Base-by-base conservation (phyloP, 2,113 vertebrate genomes). In the Triplophysa rosa region DNA sequence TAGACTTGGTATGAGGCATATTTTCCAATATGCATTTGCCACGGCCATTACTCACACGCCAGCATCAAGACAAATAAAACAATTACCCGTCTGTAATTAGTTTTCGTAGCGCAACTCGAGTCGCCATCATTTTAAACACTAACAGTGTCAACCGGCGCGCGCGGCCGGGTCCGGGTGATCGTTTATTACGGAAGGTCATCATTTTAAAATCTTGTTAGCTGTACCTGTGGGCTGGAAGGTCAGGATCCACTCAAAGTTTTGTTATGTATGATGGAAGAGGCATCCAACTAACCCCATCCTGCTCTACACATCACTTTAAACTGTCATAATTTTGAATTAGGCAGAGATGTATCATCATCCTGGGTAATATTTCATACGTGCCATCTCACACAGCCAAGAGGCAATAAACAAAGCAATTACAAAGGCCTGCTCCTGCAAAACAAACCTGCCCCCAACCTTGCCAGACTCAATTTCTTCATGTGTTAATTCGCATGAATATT, bases 331-430 rank as follows among this genome's bases (percentile, higher is more conserved):
- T 86, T 85, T 89, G 87, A 85, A 91, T 86, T 88, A 91, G 87
- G 90, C 82, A 83, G 85, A 91, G 90, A 92, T 86, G 82, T 86
- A 91, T 93, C 90, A 88, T 84, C 86, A 86, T 82, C 86, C 87
- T 52, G 82, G 85, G 90, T 91, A 91, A 93, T 91, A 87, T 88
- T 91, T 92, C 88, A 91, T 90, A 89, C 86, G 87, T 87, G 86
- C 89, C 86, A 78, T 88, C 87, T 86, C 89, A 89, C 78, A 82
- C 82, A 77, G 88, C 89, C 89, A 87, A 42, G 4, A 85, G 91
- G 89, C 88, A 89, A 90, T 87, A 87, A 91, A 89, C 89, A 82
- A 88, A 91, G 88, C 91, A 93, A 91, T 92, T 92, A 93, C 88
- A 90, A 89, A 86, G 88, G 86, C 81, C 78, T 59, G 52, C 58